Base-by-base conservation (phyloP, 1,140 invertebrate genomes). In the Drosophila kurseongensis region DNA sequence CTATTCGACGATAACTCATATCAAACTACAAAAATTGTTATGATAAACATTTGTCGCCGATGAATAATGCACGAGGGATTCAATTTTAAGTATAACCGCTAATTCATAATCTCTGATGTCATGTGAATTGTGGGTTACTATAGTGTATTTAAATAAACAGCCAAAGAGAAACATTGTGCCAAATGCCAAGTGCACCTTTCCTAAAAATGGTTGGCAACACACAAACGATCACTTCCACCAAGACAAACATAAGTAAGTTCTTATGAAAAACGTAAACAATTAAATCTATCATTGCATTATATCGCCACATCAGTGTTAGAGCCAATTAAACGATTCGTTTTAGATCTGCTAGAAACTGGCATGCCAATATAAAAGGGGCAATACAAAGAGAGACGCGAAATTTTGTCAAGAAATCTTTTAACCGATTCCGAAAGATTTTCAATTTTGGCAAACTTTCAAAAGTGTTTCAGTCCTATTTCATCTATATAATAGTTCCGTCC, bases 271-370 rank as follows among this genome's bases (percentile, higher is more conserved):
- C 77, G 84, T 88, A 88, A 89, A 88, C 84, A 88, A 69, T 80
- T 88, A 80, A 88, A 89, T 88, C 84, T 84, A 89, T 80, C 80
- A 88, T 61, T 80, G 73, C 77, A 85, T 68, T 84, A 84, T 77
- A 73, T 63, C 58, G 59, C 57, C 65, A 45, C 48, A 75, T 58
- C 47, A 69, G 60, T 81, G 68, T 57, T 58, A 75, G 57, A 75
- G 57, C 76, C 80, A 88, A 89, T 88, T 88, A 89, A 84, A 89
- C 73, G 84, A 80, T 88, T 63, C 84, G 78, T 78, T 88, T 88
- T 88, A 84, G 75, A 77, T 89, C 76, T 73, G 58, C 48, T 59
- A 82, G 61, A 62, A 73, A 55, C 54, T 65, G 50, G 59, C 44
- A 67, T 80, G 78, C 78, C 60, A 81, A 71, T 41, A 50, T 45